Base-by-base conservation (phyloP, 2,113 vertebrate genomes). In the Lepidothrix coronata region DNA sequence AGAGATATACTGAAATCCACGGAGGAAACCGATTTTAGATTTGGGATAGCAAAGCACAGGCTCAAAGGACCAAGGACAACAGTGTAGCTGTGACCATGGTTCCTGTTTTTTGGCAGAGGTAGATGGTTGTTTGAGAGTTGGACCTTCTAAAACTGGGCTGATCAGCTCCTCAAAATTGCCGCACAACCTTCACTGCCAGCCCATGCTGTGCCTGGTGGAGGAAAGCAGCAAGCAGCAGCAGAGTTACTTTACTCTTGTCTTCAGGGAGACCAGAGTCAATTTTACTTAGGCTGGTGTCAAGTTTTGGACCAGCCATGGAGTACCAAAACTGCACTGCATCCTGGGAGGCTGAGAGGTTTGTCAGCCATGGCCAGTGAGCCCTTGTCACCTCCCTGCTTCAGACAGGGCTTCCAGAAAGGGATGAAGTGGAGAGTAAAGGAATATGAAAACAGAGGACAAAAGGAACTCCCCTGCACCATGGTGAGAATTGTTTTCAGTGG, bases 171-270 rank as follows among this genome's bases (percentile, higher is more conserved):
- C 4, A 28, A 55, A 41, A 52, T 35, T 48, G 62, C 18, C 28
- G 25, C 27, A 35, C 7, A 9, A 23, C 1, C 1, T 66, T 67
- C 59, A n/a, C 8, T 46, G 8, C 30, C 41, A 88, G 54, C 27
- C 24, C 25, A 33, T 0, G 1, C 22, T 46, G 17, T n/a, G 19
- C n/a, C n/a, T 1, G 1, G 31, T 3, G 1, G 4, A 48, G 21
- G 11, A 31, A 71, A 35, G 39, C 68, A 87, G 10, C 0, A 2
- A 71, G 27, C 23, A 46, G 27, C 10, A 23, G 30, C 5, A 49
- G 19, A 44, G 28, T 35, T 88, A 44, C 18, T 89, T n/a, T 22
- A 27, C 37, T 58, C 14, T 48, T 31, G n/a, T 22, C 46, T 76
- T 88, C 12, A 24, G 25, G 57, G 35, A 89, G 52, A 59, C 8